Conservation (phyloP, 2,113 vertebrate genomes). For the Elachura formosa region DNA sequence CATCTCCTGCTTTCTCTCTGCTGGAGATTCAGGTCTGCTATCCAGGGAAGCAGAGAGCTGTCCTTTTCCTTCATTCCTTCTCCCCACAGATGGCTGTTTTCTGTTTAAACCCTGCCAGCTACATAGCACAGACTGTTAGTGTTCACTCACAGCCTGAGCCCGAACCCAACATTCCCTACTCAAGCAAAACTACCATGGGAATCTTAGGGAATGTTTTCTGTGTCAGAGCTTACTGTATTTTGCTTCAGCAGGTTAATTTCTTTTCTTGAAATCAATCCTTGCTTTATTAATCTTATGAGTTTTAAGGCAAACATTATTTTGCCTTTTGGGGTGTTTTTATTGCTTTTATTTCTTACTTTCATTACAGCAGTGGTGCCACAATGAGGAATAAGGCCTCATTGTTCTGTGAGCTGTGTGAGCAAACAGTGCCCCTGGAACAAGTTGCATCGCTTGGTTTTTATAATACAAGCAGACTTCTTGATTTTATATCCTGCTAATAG, state of each 20-base stretch:
- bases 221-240: not conserved
- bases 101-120: not conserved
- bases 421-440: not conserved
- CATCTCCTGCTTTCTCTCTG: not conserved
- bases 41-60: not conserved
- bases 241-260: constrained; percentile 28
- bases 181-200: not conserved
- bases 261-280: constrained; percentile 20
- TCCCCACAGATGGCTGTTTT: not conserved
- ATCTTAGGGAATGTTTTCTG: not conserved
- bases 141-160: not conserved
- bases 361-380: not conserved
- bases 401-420: not conserved
- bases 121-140: not conserved
- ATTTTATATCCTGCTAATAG: constrained; percentile 21
- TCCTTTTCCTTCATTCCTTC: not conserved
- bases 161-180: not conserved
- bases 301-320: not conserved
- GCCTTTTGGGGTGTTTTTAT: constrained; percentile 12
- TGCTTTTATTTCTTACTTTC: constrained; percentile 5
- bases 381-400: not conserved
- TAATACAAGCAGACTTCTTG: constrained; percentile 5
- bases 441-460: not conserved
- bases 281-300: constrained; percentile 27
- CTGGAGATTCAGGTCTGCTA: not conserved